Evolutionary conservation across 37 sponge, comb jelly and placozoan genomes (phyloP).

Genomic region (Cladorhizidae sp.): DNA sequence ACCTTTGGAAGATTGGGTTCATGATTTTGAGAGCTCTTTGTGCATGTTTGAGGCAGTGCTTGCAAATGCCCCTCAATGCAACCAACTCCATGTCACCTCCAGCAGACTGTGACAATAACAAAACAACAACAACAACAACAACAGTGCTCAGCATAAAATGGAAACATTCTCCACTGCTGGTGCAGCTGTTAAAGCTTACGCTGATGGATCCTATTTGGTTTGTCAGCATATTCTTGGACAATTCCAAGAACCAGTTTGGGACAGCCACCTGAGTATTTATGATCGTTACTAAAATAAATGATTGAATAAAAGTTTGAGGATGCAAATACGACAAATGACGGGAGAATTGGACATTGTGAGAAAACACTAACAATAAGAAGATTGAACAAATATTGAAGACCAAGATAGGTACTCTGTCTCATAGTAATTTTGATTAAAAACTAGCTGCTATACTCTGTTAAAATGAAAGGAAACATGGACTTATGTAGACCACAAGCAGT

Average conservation of each 20-base stretch:
- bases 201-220: background rate
- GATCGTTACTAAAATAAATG: no score
- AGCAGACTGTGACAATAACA: background rate
- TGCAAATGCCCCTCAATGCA: slow-evolving; percentile 24
- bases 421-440: no score
- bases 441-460: no score
- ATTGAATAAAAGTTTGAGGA: no score
- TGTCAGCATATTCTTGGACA: background rate
- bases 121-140: background rate
- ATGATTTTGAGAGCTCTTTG: slow-evolving; percentile 13
- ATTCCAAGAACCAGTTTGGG: slow-evolving; percentile 14
- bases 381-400: no score
- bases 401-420: no score
- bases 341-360: no score
- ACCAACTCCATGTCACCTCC: slow-evolving; percentile 6
- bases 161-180: background rate
- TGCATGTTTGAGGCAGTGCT: slow-evolving; percentile 13
- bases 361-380: no score
- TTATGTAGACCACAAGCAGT: no score
- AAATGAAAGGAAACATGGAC: no score
- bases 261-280: slow-evolving; percentile 12
- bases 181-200: background rate
- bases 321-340: no score
- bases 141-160: background rate
- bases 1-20: slow-evolving; percentile 38